Base-by-base conservation (phyloP, 2,113 vertebrate genomes). In the Plotosus lineatus region DNA sequence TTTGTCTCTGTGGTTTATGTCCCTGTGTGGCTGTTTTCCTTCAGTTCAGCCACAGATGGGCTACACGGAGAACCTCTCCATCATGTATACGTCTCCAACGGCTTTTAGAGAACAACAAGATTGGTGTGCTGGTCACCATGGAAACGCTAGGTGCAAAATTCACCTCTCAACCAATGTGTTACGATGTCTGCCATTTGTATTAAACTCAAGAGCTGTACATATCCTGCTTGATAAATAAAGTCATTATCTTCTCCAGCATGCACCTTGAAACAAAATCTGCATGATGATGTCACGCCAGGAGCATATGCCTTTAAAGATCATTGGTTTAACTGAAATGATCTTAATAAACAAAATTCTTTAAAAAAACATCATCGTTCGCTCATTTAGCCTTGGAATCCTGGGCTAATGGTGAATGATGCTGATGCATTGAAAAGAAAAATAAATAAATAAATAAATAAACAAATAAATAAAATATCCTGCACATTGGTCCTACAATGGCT, bases 71-170 rank as follows among this genome's bases (percentile, higher is more conserved):
- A 73, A 51, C 61, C 68, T 78, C 42, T 56, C 71, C 42, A 56
- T 74, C 79, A 63, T 69, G 50, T 50, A 66, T 58, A 19, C 58
- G 68, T 81, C 75, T 63, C 51, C 28, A 8, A 56, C 38, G 33
- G 74, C 81, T 80, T 85, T 79, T 79, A 79, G 19, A 68, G 40
- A 50, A 28, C 60, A 53, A 55, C 26, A 31, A 61, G 76, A 75
- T 78, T 55, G 68, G 73, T 66, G 61, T 85, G 53, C 77, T 50
- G 65, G 88, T 86, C 73, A 74, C 85, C 85, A 87, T 88, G 77
- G 85, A 75, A 86, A 89, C 83, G 26, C 28, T 78, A 84, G 80
- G 76, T 79, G 72, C 61, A 79, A 77, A 85, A 79, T 75, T 63
- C 84, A 75, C 58, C 68, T 74, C 71, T 81, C 79, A 79, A 73